phyloP scores from a whole-genome alignment of 1,140 invertebrate genomes.

The Zaprionus ornatus region DNA sequence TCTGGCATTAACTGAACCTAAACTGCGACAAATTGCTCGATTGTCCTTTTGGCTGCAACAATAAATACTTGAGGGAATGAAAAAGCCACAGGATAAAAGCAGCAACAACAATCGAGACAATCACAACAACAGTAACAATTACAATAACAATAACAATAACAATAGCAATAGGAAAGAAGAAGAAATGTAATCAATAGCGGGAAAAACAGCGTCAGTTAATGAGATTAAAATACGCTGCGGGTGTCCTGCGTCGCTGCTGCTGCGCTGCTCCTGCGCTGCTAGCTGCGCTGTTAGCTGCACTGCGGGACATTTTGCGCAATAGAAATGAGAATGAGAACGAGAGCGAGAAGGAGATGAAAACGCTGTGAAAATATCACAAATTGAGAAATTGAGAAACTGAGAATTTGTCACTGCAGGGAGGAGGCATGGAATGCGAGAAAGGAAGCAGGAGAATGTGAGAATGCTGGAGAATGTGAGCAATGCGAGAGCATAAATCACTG shows the following conservation, averaged over 20 bases:
- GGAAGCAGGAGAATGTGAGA: constrained; percentile 2
- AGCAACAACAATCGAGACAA: constrained; percentile 33
- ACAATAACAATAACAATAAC: not conserved
- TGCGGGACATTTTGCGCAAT: constrained; percentile 51
- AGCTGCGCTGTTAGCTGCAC: constrained; percentile 36
- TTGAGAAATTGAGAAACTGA: constrained; percentile 21
- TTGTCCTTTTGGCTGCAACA: constrained; percentile 3
- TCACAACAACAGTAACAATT: constrained; percentile 29
- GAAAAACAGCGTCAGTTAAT: constrained; percentile 68
- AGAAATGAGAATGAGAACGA: not conserved
- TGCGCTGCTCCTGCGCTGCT: constrained; percentile 24
- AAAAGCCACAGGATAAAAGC: constrained; percentile 58
- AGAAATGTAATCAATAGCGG: constrained; percentile 22
- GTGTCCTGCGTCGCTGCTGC: constrained; percentile 26
- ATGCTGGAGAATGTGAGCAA: constrained; percentile 32
- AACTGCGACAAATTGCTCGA: not conserved
- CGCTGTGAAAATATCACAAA: constrained; percentile 12
- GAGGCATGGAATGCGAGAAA: not conserved
- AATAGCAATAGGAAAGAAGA: constrained; percentile 9
- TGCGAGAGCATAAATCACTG: constrained; percentile 75
- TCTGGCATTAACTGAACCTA: not conserved
- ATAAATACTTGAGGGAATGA: not conserved
- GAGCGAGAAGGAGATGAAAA: not conserved
- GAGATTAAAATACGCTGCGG: constrained; percentile 77
- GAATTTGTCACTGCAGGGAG: not conserved